A percentile compares a stretch with the other conserved stretches of the same genome.
Conservation (phyloP, 2,113 vertebrate species). For the Xiphophorus hellerii region DNA sequence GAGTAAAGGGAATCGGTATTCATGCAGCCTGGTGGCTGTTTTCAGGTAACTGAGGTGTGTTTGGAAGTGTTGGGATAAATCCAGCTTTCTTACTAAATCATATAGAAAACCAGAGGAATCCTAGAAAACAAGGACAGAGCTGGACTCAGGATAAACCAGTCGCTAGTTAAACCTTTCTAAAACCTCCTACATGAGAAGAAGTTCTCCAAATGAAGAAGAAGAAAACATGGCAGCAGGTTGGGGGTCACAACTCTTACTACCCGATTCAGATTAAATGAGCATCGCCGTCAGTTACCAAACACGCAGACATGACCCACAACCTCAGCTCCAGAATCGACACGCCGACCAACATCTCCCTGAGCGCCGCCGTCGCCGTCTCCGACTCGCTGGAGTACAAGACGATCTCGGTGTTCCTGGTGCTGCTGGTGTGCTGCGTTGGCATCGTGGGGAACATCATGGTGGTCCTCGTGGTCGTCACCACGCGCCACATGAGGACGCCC, state of each 20-base stretch:
- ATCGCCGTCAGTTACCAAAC: background rate
- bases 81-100: background rate
- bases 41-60: constrained; percentile 57
- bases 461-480: constrained; percentile 83
- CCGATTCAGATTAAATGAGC: constrained; percentile 9
- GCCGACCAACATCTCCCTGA: constrained; percentile 79
- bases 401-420: constrained; percentile 80
- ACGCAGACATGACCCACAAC: constrained; percentile 73
- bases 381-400: constrained; percentile 80
- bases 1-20: background rate
- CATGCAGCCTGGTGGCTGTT: constrained; percentile 17
- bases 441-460: constrained; percentile 87
- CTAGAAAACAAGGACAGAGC: no score
- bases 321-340: constrained; percentile 70
- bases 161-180: background rate
- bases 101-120: background rate
- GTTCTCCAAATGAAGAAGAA: constrained; percentile 20
- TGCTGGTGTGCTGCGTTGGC: constrained; percentile 80
- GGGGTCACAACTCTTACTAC: background rate
- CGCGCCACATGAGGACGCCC: constrained; percentile 81
- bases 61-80: constrained; percentile 4
- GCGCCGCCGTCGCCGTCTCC: constrained; percentile 32
- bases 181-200: background rate
- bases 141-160: background rate
- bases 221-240: constrained; percentile 7